phyloP scores from a whole-genome alignment of 1,140 invertebrate genomes.

The Microvelia longipes region DNA sequence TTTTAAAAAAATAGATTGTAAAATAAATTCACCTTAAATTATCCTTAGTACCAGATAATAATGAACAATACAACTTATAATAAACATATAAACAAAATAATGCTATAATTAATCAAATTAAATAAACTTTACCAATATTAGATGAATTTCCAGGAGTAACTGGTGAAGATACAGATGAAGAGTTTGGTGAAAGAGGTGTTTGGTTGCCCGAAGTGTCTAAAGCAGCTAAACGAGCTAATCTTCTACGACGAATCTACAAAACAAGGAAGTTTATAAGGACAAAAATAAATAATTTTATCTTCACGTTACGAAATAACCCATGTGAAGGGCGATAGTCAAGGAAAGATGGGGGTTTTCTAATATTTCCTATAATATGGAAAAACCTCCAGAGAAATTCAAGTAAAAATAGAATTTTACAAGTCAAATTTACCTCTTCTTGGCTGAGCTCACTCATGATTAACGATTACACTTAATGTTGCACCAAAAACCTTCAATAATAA shows the following conservation, averaged over 20 bases:
- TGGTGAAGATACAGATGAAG: conserved; percentile 24
- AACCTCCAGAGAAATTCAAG: conserved; percentile 1
- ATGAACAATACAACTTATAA: no score
- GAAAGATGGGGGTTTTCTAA: conserved; percentile 1
- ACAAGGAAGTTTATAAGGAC: conserved; percentile 9
- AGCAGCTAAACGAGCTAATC: conserved; percentile 45
- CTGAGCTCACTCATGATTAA: conserved; percentile 49
- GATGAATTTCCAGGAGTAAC: conserved; percentile 16
- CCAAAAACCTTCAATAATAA: background rate
- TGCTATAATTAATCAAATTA: conserved; percentile 1
- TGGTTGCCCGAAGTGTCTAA: conserved; percentile 29
- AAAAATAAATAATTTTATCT: no score
- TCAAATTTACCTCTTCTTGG: conserved; percentile 49
- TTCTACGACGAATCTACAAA: conserved; percentile 46
- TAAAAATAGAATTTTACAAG: conserved; percentile 17
- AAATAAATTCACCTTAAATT: no score
- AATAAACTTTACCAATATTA: conserved; percentile 7
- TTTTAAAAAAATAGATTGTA: no score
- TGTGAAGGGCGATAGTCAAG: conserved; percentile 3
- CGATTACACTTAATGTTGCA: background rate
- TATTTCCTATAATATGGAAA: conserved; percentile 8
- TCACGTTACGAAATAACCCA: no score
- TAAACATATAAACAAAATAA: background rate
- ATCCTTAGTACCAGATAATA: no score
- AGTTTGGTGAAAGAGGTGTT: conserved; percentile 22